These are phyloP conservation scores for Sarcophaga carnaria DNA, from an alignment of 2,888 invertebrate species.

Conservation along the genomic window DNA sequence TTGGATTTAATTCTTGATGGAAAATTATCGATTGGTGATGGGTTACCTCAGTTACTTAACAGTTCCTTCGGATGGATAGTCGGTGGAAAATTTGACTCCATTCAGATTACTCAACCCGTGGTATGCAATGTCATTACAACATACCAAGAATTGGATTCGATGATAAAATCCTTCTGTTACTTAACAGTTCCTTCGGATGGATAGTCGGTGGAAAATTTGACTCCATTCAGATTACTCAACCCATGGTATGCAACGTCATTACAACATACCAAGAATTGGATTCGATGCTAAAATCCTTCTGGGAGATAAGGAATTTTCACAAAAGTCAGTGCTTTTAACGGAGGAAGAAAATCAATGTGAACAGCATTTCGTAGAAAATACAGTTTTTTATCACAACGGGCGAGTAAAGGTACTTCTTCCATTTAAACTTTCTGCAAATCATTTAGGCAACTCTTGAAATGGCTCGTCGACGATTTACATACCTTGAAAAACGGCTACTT, in stretches of 20 bases:
- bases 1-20: conserved; percentile 53
- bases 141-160: conserved; percentile 4
- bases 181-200: too few species aligned
- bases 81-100: background rate
- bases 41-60: conserved; percentile 17
- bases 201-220: too few species aligned
- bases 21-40: conserved; percentile 17
- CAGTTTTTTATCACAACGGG: conserved; percentile 13
- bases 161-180: too few species aligned
- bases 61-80: conserved; percentile 36
- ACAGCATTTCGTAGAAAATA: conserved; percentile 27
- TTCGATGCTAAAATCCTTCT: conserved; percentile 14
- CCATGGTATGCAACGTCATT: too few species aligned
- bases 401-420: conserved; percentile 26
- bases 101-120: background rate
- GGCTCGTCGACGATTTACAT: background rate
- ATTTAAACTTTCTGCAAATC: conserved; percentile 14
- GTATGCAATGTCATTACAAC: conserved; percentile 18
- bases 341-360: conserved; percentile 27
- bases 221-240: too few species aligned
- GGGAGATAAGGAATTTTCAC: conserved; percentile 31
- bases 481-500: background rate
- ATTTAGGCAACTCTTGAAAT: background rate
- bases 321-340: background rate
- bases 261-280: too few species aligned